Conservation (phyloP, 2,888 invertebrate genomes). For the Holacanthella duospinosa region DNA sequence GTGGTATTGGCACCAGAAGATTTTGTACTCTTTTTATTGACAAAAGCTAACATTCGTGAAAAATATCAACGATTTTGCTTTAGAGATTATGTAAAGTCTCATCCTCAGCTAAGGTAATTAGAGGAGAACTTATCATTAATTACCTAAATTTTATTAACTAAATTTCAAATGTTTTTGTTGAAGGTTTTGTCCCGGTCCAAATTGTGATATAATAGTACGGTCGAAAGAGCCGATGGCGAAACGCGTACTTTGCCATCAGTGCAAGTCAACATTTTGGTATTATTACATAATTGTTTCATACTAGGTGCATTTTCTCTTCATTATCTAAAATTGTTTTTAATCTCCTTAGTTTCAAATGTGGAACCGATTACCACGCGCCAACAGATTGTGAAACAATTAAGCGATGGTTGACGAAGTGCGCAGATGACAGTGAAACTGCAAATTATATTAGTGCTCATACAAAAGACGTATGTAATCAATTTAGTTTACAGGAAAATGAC, state of each 20-base stretch:
- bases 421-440: slow-evolving; percentile 98
- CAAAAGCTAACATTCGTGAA: slow-evolving; percentile 69
- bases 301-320: slow-evolving; percentile 8
- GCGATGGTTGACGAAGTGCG: slow-evolving; percentile 98
- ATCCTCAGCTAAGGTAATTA: slow-evolving; percentile 56
- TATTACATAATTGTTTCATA: slow-evolving; percentile 39
- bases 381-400: slow-evolving; percentile 91
- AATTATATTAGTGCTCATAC: slow-evolving; percentile 99
- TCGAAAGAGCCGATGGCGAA: slow-evolving; percentile 73
- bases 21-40: slow-evolving; percentile 76
- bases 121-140: neutral
- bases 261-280: slow-evolving; percentile 83
- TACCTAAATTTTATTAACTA: neutral
- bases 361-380: slow-evolving; percentile 95
- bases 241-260: slow-evolving; percentile 75
- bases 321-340: neutral
- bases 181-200: slow-evolving; percentile 89
- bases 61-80: slow-evolving; percentile 94
- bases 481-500: slow-evolving; percentile 39
- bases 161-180: slow-evolving; percentile 23
- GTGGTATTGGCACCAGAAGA: slow-evolving; percentile 91
- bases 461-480: slow-evolving; percentile 56
- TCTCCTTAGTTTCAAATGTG: slow-evolving; percentile 64
- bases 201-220: slow-evolving; percentile 79
- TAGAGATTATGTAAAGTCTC: slow-evolving; percentile 88